Conservation (phyloP, 2,113 vertebrate genomes). For the Ahaetulla prasina region DNA sequence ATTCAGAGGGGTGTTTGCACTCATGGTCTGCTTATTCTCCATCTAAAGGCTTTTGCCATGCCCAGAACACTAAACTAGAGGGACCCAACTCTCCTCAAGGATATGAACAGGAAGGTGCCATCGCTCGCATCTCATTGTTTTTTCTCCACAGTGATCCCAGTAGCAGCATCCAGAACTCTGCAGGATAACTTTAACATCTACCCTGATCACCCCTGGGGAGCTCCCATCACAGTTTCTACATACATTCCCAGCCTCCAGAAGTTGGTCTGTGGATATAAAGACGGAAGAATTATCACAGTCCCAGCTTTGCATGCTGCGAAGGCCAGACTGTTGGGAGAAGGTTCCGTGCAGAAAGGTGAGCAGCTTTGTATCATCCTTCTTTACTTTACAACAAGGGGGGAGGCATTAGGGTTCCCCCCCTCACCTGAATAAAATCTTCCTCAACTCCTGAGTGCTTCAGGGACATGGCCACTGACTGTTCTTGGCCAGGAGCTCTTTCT, state of each 20-base stretch:
- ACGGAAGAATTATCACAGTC: constrained; percentile 69
- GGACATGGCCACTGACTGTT: neutral
- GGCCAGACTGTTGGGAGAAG: constrained; percentile 64
- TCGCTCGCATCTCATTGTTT: neutral
- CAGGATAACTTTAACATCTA: constrained; percentile 71
- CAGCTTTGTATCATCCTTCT: neutral
- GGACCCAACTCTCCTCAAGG: neutral
- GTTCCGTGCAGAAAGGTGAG: constrained; percentile 62
- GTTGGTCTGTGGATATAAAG: constrained; percentile 74
- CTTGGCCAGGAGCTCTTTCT: neutral
- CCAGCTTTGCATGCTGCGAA: constrained; percentile 66
- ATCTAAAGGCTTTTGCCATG: neutral
- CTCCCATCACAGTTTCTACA: constrained; percentile 64
- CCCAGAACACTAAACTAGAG: neutral
- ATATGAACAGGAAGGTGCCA: neutral
- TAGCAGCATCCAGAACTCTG: constrained; percentile 65
- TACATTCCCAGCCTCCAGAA: constrained; percentile 70
- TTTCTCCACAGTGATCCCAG: constrained; percentile 65
- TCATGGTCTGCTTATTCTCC: neutral
- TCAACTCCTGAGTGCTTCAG: neutral
- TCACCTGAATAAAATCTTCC: neutral
- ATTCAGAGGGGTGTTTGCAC: neutral
- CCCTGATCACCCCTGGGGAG: constrained; percentile 52
- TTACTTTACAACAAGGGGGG: neutral
- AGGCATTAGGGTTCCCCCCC: neutral